phyloP scores from a whole-genome alignment of 1,140 invertebrate genomes.

The Drosophila sucinea region DNA sequence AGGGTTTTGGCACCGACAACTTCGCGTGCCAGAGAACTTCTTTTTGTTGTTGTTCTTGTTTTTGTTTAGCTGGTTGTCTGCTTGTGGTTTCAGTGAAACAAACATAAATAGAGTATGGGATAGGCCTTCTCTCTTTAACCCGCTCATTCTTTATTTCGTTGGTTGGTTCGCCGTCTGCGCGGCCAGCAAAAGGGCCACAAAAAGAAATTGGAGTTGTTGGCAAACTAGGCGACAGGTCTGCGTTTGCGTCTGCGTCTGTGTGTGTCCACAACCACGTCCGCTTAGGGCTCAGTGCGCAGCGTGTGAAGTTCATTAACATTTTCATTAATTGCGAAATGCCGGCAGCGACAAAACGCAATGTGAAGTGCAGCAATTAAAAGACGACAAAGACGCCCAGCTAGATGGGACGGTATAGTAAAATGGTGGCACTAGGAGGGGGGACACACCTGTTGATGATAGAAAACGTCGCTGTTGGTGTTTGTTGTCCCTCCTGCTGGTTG shows the following conservation, averaged over 20 bases:
- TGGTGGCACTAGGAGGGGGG: constrained; percentile 25
- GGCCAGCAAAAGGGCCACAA: constrained; percentile 23
- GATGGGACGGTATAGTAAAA: constrained; percentile 1
- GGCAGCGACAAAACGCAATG: constrained; percentile 57
- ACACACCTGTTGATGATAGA: constrained; percentile 79
- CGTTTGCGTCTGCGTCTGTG: too few relatives aligned
- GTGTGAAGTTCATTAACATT: constrained; percentile 82
- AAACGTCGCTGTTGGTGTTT: constrained; percentile 49
- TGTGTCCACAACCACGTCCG: constrained; percentile 32
- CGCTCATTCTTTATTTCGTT: not conserved
- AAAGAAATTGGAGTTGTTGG: constrained; percentile 8
- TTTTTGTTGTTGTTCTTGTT: not conserved
- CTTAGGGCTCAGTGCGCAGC: constrained; percentile 59
- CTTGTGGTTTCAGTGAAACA: not conserved
- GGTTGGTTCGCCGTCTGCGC: not conserved
- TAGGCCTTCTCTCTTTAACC: not conserved
- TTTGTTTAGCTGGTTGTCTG: not conserved
- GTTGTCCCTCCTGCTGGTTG: constrained; percentile 46
- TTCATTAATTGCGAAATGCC: constrained; percentile 80
- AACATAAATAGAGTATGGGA: constrained; percentile 3
- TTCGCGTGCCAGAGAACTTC: not conserved
- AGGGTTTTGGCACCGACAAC: not conserved
- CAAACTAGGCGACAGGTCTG: constrained; percentile 1
- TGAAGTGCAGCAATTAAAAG: constrained; percentile 67
- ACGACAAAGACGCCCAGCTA: constrained; percentile 31